Evolutionary conservation across 2,797 vertebrate genomes (phyloP).

Genomic region (Coreius guichenoti): DNA sequence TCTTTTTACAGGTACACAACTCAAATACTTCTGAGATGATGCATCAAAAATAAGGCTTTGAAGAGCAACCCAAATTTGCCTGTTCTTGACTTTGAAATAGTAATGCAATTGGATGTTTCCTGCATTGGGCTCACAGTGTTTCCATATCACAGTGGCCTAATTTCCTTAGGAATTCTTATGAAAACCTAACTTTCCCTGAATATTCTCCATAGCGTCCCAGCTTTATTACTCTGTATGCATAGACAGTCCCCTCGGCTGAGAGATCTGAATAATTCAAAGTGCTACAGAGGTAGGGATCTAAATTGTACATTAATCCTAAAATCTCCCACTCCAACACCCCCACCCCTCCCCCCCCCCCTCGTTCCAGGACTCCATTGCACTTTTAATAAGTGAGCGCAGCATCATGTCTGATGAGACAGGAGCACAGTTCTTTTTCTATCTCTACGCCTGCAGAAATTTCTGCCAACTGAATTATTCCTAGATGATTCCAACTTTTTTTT

Average conservation of each 20-base stretch:
- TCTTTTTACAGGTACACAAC: not conserved
- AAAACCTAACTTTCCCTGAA: constrained; percentile 24
- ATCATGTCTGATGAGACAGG: constrained; percentile 54
- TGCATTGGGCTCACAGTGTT: not conserved
- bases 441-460: constrained; percentile 50
- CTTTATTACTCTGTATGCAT: constrained; percentile 72
- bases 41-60: constrained; percentile 29
- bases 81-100: not conserved
- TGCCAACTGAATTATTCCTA: constrained; percentile 61
- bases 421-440: constrained; percentile 17
- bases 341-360: constrained; percentile 50
- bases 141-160: constrained; percentile 27
- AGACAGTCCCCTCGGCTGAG: constrained; percentile 58
- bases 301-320: constrained; percentile 80
- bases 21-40: not conserved
- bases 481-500: constrained; percentile 24
- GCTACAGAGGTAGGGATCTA: constrained; percentile 72
- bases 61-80: constrained; percentile 4
- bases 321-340: constrained; percentile 55
- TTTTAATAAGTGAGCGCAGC: constrained; percentile 73
- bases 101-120: constrained; percentile 10
- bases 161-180: constrained; percentile 28
- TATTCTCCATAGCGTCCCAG: constrained; percentile 55
- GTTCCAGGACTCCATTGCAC: constrained; percentile 60
- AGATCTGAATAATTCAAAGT: constrained; percentile 77